phyloP scores from a whole-genome alignment of 2,888 invertebrate species.

The Neelides folsomi region DNA sequence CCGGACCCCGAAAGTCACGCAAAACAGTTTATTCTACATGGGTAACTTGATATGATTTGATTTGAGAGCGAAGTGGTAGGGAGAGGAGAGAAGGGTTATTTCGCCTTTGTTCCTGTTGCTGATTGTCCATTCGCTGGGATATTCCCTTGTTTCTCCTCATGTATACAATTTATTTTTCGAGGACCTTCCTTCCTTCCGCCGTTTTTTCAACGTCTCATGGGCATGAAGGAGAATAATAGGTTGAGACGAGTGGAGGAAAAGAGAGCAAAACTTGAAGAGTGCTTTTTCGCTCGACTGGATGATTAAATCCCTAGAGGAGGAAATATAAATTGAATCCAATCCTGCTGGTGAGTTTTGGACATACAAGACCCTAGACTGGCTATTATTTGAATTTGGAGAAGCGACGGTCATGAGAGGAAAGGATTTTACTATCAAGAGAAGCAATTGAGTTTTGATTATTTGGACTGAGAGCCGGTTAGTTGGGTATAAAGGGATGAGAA shows the following conservation, averaged over 20 bases:
- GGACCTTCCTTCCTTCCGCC: background rate
- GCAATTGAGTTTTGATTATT: too few relatives aligned
- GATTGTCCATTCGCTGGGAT: background rate
- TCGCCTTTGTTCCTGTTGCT: background rate
- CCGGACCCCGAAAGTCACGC: slow-evolving; percentile 1
- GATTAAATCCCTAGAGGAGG: slow-evolving; percentile 9
- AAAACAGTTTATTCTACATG: slow-evolving; percentile 15
- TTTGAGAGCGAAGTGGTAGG: background rate
- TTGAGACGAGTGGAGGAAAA: background rate
- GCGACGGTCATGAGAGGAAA: too few relatives aligned
- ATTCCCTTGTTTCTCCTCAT: background rate
- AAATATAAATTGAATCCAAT: background rate
- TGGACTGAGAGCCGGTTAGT: too few relatives aligned
- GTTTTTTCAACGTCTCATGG: background rate
- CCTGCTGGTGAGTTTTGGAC: too few relatives aligned
- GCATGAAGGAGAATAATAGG: slow-evolving; percentile 4
- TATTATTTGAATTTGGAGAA: too few relatives aligned
- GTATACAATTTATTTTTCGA: slow-evolving; percentile 2
- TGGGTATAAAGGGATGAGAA: too few relatives aligned
- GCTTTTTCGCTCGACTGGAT: slow-evolving; percentile 19
- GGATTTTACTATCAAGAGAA: too few relatives aligned
- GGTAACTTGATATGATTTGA: slow-evolving; percentile 7
- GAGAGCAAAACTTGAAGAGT: slow-evolving; percentile 15
- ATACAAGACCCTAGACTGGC: too few relatives aligned
- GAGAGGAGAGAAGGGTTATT: background rate